Percentiles rank a stretch among this genome's conserved stretches.
Evolutionary conservation across 1,140 invertebrate species (phyloP).

Genomic region (Theocolax elegans): DNA sequence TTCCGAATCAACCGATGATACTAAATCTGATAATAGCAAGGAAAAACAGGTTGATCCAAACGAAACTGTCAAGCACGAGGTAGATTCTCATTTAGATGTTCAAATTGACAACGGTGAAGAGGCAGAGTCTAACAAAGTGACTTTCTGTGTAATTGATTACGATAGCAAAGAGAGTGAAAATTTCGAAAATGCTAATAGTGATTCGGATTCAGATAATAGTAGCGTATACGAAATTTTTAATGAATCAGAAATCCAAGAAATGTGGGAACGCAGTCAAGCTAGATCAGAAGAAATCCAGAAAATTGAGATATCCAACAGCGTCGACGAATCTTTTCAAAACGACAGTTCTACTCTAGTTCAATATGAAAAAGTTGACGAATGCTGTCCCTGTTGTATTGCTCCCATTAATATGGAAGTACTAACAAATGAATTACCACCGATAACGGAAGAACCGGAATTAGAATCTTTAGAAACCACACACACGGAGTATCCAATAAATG

Average conservation of each 20-base stretch:
- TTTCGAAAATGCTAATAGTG: background rate
- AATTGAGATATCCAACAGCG: too few species aligned
- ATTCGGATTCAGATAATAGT: conserved; percentile 27
- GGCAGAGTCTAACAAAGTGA: background rate
- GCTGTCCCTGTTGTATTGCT: background rate
- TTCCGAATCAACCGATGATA: conserved; percentile 53
- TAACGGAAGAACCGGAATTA: conserved; percentile 22
- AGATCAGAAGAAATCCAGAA: conserved; percentile 40
- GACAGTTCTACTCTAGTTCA: too few species aligned
- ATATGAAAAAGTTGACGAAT: conserved; percentile 17
- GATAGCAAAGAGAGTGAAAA: conserved; percentile 1
- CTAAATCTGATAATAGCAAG: conserved; percentile 53
- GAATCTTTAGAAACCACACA: background rate
- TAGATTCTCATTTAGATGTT: background rate
- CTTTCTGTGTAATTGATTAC: conserved; percentile 43
- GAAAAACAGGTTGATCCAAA: conserved; percentile 44
- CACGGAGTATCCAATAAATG: too few species aligned
- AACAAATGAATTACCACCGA: background rate
- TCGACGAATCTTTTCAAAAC: too few species aligned
- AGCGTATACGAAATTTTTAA: conserved; percentile 6
- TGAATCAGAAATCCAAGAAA: conserved; percentile 27
- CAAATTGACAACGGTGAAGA: background rate
- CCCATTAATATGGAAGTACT: too few species aligned
- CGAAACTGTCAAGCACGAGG: background rate
- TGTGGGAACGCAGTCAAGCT: conserved; percentile 45